Base-by-base conservation (phyloP, 1,140 invertebrate species). In the Papilio glaucus region DNA sequence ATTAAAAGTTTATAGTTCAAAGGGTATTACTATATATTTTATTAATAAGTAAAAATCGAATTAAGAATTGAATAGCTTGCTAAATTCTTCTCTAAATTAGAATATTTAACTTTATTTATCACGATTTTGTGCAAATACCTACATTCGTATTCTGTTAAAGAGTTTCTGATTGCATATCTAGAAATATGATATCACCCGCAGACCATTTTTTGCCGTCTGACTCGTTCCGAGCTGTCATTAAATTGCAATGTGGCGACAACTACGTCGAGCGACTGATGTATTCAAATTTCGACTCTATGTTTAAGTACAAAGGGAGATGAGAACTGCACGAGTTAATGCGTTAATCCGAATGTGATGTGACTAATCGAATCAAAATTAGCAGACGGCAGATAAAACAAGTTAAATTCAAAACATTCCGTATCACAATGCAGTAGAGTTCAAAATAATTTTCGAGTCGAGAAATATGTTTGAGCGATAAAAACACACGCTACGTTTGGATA, bases 121-220 rank as follows among this genome's bases (percentile, higher is more conserved):
- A 57, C 21, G 8, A 3, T 4, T 57, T 57, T 57, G 18, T 57
- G 18, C 24, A 24, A 12, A 49, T 49, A 13, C 18, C 5, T 15
- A 15, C 7, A 37, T 69, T 69, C 38, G 45, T 69, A 57, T 69
- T 69, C 42, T 53, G 7, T 69, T 29, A 45, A 53, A 41, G 42
- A 18, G 15, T 33, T 80, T 41, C 73, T 38, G 38, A 63, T 70
- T 74, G 49, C 39, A 71, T 74, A 41, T 38, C 69, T 57, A 71
- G 53, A 71, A 74, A 75, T 70, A 80, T 84, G 75, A 84, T 80
- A 77, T 84, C 82, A 84, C 49, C 63, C 75, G 79, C 77, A 57
- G 77, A 78, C 82, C 61, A 74, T 81, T 86, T 86, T 85, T 84
- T 83, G 75, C 73, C 67, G 74, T 75, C 74, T 63, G 76, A 60